Evolutionary conservation across 1,140 invertebrate species (phyloP).

Genomic region (Drosophila pallidifrons): DNA sequence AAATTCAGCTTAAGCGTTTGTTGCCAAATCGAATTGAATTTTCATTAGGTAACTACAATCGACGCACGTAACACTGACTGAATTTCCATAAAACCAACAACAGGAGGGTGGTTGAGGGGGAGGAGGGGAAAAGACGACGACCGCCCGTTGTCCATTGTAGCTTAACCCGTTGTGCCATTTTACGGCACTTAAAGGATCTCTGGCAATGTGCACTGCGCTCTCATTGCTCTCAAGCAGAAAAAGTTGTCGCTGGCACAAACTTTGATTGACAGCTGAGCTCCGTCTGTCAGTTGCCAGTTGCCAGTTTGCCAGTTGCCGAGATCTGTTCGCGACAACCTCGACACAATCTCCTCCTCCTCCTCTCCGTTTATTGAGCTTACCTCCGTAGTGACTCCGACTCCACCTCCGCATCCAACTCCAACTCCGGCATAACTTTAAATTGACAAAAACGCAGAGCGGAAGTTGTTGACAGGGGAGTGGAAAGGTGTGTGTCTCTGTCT

Average conservation of each 20-base stretch:
- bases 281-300: slow-evolving; percentile 23
- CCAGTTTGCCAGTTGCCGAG: slow-evolving; percentile 33
- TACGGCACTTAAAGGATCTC: slow-evolving; percentile 65
- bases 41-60: slow-evolving; percentile 62
- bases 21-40: slow-evolving; percentile 69
- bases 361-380: not conserved
- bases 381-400: not conserved
- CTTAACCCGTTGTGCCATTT: slow-evolving; percentile 60
- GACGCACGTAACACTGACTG: slow-evolving; percentile 2
- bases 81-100: slow-evolving; percentile 59
- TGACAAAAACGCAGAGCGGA: slow-evolving; percentile 59
- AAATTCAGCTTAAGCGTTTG: slow-evolving; percentile 70
- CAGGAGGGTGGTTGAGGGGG: no score
- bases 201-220: not conserved
- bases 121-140: not conserved
- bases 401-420: not conserved
- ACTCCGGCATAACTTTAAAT: slow-evolving; percentile 43
- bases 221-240: slow-evolving; percentile 1
- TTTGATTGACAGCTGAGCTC: slow-evolving; percentile 68
- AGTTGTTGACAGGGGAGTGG: slow-evolving; percentile 19
- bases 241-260: slow-evolving; percentile 31
- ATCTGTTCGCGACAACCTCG: slow-evolving; percentile 37
- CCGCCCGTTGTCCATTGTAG: slow-evolving; percentile 10
- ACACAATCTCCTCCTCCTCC: not conserved
- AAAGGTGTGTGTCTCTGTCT: not conserved